A percentile compares a stretch with the other conserved stretches of the same genome.
These are phyloP conservation scores for Piscicola geometra DNA, from an alignment of 2,888 invertebrate genomes.

Conservation along the genomic window DNA sequence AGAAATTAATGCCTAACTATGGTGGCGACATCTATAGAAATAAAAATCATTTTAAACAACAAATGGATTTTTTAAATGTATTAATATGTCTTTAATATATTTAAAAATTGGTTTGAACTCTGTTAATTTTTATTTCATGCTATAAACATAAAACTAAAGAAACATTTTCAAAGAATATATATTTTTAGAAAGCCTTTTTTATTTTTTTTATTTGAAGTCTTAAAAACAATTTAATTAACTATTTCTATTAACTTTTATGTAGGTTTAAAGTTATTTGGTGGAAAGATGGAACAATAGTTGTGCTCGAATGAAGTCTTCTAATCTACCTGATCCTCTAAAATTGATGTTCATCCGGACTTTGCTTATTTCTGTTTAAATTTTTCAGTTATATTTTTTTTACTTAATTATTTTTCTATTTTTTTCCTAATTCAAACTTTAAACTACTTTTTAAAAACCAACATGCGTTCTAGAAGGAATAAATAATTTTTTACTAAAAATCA, in stretches of 20 bases:
- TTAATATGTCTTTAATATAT: no score
- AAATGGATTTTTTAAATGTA: no score
- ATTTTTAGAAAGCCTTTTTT: conserved; percentile 1
- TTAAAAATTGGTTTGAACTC: no score
- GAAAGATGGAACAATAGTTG: conserved; percentile 1
- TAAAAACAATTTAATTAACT: not conserved
- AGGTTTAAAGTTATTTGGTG: not conserved
- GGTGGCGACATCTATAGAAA: conserved; percentile 24
- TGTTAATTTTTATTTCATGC: no score
- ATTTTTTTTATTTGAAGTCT: conserved; percentile 10
- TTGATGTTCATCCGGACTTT: conserved; percentile 11
- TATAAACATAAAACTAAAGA: not conserved
- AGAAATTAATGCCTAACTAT: not conserved
- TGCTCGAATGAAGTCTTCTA: not conserved
- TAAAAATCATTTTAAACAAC: no score
- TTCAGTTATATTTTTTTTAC: no score
- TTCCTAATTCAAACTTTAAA: no score
- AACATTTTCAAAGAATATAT: not conserved
- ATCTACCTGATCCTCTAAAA: conserved; percentile 4
- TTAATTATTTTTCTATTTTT: no score
- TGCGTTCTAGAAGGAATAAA: no score
- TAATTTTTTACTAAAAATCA: no score
- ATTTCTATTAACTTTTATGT: not conserved
- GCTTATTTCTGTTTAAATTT: no score
- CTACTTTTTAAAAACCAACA: no score